A percentile compares a stretch with the other conserved stretches of the same genome.
phyloP scores from a whole-genome alignment of 2,888 invertebrate genomes.

The Epirrhoe alternata region DNA sequence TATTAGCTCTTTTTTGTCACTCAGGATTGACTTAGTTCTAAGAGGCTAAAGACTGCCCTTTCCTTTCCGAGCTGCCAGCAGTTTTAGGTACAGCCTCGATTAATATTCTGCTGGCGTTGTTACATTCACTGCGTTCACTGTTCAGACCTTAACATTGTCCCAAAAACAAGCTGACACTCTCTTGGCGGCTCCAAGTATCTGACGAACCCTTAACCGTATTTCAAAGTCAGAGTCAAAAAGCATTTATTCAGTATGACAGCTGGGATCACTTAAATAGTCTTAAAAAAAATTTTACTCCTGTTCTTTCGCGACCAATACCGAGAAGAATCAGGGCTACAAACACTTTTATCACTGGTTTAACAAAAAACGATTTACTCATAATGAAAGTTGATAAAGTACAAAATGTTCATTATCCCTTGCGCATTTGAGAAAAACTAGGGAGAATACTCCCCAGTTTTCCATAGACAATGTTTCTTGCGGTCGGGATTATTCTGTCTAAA shows the following conservation, averaged over 20 bases:
- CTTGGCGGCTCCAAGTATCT: neutral
- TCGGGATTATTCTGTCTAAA: conserved; percentile 4
- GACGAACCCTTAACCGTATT: neutral
- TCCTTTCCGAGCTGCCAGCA: neutral
- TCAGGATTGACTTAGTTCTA: too few species aligned
- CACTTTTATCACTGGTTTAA: too few species aligned
- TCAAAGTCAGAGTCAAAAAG: too few species aligned
- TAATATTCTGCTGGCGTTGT: neutral
- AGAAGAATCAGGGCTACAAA: too few species aligned
- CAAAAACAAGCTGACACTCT: neutral
- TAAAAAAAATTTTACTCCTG: too few species aligned
- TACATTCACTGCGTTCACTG: neutral
- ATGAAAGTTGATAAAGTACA: too few species aligned
- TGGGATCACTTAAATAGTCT: too few species aligned
- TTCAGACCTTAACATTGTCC: neutral
- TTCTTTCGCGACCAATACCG: too few species aligned
- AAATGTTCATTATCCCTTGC: neutral
- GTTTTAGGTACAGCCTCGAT: neutral
- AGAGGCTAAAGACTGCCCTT: neutral
- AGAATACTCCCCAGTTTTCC: neutral
- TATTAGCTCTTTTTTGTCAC: too few species aligned
- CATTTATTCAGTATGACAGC: too few species aligned
- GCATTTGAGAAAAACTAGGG: neutral
- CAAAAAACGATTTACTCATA: too few species aligned
- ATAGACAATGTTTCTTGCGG: neutral